A percentile compares a stretch with the other conserved stretches of the same genome.
These are phyloP conservation scores for Porites divaricata DNA, from an alignment of 92 coral and sea anemone species.

Conservation along the genomic window DNA sequence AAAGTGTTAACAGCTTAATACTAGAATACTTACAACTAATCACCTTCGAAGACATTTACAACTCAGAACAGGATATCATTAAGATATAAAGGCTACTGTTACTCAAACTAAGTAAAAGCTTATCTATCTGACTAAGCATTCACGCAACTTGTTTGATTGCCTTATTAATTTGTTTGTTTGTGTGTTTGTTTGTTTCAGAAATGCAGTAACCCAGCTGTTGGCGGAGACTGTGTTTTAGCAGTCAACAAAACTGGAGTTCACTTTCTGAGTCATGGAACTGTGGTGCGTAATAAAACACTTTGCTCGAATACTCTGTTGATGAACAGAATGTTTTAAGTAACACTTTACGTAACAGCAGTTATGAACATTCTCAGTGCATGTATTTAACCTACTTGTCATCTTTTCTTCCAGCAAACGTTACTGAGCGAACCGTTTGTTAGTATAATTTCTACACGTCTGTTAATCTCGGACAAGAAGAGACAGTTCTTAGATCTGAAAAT, in stretches of 20 bases:
- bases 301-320: too few relatives aligned
- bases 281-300: slow-evolving; percentile 54
- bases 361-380: background rate
- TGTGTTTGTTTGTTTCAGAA: slow-evolving; percentile 59
- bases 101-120: too few relatives aligned
- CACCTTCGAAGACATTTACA: too few relatives aligned
- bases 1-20: too few relatives aligned
- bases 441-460: slow-evolving; percentile 95
- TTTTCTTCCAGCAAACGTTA: slow-evolving; percentile 73
- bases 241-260: slow-evolving; percentile 90
- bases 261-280: slow-evolving; percentile 69
- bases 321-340: background rate
- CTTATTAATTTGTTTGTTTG: background rate
- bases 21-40: too few relatives aligned
- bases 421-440: slow-evolving; percentile 81
- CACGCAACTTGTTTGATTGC: background rate
- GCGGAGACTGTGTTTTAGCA: slow-evolving; percentile 88
- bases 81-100: too few relatives aligned
- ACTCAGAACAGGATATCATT: too few relatives aligned
- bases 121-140: too few relatives aligned
- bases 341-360: background rate
- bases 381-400: too few relatives aligned
- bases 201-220: slow-evolving; percentile 87
- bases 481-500: slow-evolving; percentile 96
- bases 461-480: slow-evolving; percentile 94